Conservation (phyloP, 2,113 vertebrate species). For the Camelus bactrianus region DNA sequence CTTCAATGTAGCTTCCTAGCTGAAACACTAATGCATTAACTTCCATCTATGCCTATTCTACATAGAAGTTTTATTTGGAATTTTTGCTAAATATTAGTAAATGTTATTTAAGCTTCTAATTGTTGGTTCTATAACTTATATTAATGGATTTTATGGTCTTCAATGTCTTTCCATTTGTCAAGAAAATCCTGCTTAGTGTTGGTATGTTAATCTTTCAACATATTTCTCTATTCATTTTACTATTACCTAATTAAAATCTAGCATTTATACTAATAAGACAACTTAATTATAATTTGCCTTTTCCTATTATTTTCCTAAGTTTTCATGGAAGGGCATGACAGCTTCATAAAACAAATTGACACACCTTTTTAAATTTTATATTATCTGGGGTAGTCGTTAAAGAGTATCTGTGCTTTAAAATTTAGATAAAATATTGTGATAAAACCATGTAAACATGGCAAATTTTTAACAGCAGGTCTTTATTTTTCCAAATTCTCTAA, state of each 20-base stretch:
- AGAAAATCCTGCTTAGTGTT: not conserved
- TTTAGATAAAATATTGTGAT: not conserved
- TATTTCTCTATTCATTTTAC: not conserved
- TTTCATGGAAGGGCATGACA: not conserved
- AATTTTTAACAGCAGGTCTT: not conserved
- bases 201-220: not conserved
- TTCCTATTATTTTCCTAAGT: not conserved
- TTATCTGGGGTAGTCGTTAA: not conserved
- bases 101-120: not conserved
- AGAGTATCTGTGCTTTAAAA: not conserved
- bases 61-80: not conserved
- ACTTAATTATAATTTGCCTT: not conserved
- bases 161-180: not conserved
- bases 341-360: not conserved
- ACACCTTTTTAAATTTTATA: not conserved
- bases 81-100: conserved; percentile 3
- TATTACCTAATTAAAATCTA: not conserved
- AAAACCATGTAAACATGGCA: not conserved
- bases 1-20: not conserved
- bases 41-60: not conserved
- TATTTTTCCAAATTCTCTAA: not conserved
- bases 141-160: not conserved
- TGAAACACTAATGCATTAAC: not conserved
- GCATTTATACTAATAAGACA: not conserved
- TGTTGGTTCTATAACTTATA: not conserved